Conservation (phyloP, 2,888 invertebrate species). For the Phrixothrix hirtus region DNA sequence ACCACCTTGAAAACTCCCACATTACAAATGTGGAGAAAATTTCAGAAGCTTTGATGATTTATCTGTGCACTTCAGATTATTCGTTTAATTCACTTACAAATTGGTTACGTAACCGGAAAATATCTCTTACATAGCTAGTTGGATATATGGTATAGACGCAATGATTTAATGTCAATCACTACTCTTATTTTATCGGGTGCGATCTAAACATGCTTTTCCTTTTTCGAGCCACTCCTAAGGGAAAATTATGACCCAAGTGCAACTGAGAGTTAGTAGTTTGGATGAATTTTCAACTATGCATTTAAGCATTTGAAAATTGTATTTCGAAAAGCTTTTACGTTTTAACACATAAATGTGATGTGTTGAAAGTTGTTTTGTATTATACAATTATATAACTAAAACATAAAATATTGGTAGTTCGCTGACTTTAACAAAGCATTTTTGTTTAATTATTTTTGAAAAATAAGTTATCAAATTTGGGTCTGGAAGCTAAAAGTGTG, state of each 20-base stretch:
- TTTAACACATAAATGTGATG: no score
- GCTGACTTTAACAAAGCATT: no score
- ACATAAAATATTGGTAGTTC: no score
- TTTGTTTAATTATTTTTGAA: no score
- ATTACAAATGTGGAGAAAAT: constrained; percentile 9
- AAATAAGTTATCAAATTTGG: no score
- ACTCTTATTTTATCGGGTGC: constrained; percentile 11
- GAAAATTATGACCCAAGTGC: constrained; percentile 12
- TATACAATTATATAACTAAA: no score
- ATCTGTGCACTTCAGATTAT: constrained; percentile 18
- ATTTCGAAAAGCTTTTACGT: no score
- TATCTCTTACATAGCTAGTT: constrained; percentile 1
- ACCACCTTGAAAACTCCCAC: no score
- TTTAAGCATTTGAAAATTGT: background rate
- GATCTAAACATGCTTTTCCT: constrained; percentile 19
- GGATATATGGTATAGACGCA: constrained; percentile 7
- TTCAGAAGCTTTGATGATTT: constrained; percentile 8
- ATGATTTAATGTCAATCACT: constrained; percentile 13
- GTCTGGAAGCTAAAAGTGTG: no score
- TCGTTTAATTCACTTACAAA: constrained; percentile 22
- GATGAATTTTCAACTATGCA: background rate
- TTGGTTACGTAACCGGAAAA: constrained; percentile 6
- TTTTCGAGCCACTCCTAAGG: constrained; percentile 9
- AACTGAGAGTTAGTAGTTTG: constrained; percentile 3
- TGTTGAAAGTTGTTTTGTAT: no score